Conservation (phyloP, 2,797 vertebrate species). For the Mionectes olivaceus region DNA sequence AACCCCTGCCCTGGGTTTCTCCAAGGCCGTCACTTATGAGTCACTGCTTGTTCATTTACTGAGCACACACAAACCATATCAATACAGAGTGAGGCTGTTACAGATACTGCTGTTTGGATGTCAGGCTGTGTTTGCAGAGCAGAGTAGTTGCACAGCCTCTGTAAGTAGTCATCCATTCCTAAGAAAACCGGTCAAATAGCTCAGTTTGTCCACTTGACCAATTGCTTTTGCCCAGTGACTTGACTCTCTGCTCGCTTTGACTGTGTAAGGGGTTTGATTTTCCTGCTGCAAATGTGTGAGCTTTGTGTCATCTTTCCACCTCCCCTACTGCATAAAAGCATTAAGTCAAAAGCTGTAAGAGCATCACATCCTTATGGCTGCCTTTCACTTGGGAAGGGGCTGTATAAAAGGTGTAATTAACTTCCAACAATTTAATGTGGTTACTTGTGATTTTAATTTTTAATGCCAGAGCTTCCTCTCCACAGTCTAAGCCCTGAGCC, state of each 20-base stretch:
- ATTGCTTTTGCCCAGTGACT: background rate
- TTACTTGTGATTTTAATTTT: background rate
- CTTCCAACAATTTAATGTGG: background rate
- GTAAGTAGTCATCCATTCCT: background rate
- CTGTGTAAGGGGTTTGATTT: background rate
- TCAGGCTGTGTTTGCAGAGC: background rate
- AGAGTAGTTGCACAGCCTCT: background rate
- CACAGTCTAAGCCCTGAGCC: background rate
- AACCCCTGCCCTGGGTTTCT: background rate
- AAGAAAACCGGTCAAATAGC: background rate
- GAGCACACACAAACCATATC: fast-evolving
- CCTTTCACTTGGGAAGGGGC: background rate
- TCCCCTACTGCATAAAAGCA: background rate
- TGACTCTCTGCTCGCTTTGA: background rate
- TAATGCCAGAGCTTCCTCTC: background rate
- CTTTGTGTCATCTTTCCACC: background rate
- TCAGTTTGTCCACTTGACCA: background rate
- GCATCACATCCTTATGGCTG: background rate
- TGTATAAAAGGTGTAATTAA: background rate
- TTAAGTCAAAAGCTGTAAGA: background rate
- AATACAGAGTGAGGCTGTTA: background rate
- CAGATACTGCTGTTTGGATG: background rate
- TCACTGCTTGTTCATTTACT: slow-evolving; percentile 40
- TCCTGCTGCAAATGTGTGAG: background rate
- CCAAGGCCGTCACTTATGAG: background rate